Evolutionary conservation across 2,797 vertebrate genomes (phyloP).

Genomic region (Sebastes matsubarae): DNA sequence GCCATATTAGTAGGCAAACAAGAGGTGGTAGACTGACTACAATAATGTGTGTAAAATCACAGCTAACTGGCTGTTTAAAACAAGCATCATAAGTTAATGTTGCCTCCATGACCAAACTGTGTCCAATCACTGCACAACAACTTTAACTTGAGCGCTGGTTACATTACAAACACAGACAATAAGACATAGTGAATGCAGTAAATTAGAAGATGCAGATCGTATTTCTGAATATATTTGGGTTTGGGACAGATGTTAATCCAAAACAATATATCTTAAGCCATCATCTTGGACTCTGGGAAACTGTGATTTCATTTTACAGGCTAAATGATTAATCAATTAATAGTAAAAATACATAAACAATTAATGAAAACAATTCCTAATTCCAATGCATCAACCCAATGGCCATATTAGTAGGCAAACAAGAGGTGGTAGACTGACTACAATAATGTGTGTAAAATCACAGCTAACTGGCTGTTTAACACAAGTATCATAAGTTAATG

Average conservation of each 20-base stretch:
- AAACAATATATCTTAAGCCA: neutral
- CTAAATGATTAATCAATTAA: neutral
- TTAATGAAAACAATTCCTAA: neutral
- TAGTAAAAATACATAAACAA: neutral
- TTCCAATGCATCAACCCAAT: neutral
- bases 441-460: neutral
- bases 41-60: neutral
- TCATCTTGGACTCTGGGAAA: neutral
- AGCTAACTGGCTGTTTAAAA: neutral
- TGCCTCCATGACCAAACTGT: neutral
- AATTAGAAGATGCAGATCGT: neutral
- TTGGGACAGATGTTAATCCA: neutral
- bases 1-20: neutral
- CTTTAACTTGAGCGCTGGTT: neutral
- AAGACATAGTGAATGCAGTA: neutral
- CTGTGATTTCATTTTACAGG: neutral
- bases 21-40: neutral
- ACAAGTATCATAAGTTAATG: conserved; percentile 5
- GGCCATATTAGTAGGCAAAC: too few relatives aligned
- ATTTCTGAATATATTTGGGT: neutral
- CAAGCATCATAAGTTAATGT: neutral
- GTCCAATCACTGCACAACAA: neutral
- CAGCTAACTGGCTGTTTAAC: neutral
- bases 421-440: neutral
- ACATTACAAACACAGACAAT: neutral